phyloP scores from a whole-genome alignment of 2,113 vertebrate genomes.

The Solea solea region DNA sequence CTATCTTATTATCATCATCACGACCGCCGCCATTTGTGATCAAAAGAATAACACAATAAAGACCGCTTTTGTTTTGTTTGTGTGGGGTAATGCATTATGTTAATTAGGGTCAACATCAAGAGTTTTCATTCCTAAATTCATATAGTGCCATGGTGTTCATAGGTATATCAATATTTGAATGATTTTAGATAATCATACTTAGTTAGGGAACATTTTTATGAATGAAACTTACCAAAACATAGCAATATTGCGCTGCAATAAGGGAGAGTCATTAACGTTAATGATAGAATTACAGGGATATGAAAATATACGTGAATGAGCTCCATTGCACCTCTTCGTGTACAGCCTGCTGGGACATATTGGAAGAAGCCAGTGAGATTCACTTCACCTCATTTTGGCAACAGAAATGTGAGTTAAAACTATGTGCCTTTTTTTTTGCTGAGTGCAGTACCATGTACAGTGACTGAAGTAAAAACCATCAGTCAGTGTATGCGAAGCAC shows the following conservation, averaged over 20 bases:
- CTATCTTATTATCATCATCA: slow-evolving; percentile 3
- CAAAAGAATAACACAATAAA: neutral
- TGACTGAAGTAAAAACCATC: neutral
- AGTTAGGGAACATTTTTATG: neutral
- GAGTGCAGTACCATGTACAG: neutral
- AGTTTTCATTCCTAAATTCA: neutral
- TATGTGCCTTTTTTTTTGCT: neutral
- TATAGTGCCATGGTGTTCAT: neutral
- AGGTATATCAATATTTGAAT: neutral
- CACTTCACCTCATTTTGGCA: neutral
- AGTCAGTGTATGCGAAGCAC: too few species aligned
- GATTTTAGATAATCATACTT: neutral
- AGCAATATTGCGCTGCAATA: neutral
- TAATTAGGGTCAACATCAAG: neutral
- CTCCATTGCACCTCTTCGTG: too few species aligned
- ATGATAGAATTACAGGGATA: neutral
- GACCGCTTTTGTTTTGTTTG: too few species aligned
- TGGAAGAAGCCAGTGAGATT: too few species aligned
- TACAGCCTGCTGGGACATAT: too few species aligned
- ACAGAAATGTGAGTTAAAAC: neutral
- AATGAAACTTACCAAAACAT: neutral
- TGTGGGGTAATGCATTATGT: neutral
- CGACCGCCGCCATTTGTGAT: neutral
- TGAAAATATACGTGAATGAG: neutral
- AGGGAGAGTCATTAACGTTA: neutral